Evolutionary conservation across 2,888 invertebrate species (phyloP).

Genomic region (Diachrysia chrysitis): DNA sequence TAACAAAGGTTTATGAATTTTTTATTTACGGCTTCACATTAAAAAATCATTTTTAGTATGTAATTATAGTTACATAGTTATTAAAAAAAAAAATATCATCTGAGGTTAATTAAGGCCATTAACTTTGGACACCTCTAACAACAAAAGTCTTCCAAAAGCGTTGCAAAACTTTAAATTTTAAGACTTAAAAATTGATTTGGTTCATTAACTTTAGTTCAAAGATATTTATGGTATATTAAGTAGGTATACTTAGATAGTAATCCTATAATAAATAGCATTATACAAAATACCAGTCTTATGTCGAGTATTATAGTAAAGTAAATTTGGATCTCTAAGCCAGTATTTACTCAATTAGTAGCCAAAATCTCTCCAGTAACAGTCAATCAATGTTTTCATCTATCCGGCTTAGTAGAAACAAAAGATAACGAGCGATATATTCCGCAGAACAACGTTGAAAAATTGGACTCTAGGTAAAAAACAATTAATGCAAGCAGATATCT

Average conservation of each 20-base stretch:
- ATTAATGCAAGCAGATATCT: conserved; percentile 48
- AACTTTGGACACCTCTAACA: no score
- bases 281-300: no score
- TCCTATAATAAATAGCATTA: background rate
- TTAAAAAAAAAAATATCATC: no score
- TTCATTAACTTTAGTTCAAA: no score
- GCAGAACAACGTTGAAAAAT: background rate
- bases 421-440: conserved; percentile 17
- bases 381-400: background rate
- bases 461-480: conserved; percentile 22
- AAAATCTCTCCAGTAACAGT: background rate
- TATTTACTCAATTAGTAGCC: conserved; percentile 2
- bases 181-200: background rate
- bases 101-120: no score
- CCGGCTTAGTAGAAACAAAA: conserved; percentile 14
- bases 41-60: no score
- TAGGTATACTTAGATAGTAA: background rate
- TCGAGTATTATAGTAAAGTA: background rate
- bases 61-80: no score
- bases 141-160: no score
- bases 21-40: no score
- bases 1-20: background rate
- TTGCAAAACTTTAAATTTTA: no score
- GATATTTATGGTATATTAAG: no score
- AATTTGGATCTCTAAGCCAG: background rate